phyloP scores from a whole-genome alignment of 1,140 invertebrate species.

The Steinernema khuongi region DNA sequence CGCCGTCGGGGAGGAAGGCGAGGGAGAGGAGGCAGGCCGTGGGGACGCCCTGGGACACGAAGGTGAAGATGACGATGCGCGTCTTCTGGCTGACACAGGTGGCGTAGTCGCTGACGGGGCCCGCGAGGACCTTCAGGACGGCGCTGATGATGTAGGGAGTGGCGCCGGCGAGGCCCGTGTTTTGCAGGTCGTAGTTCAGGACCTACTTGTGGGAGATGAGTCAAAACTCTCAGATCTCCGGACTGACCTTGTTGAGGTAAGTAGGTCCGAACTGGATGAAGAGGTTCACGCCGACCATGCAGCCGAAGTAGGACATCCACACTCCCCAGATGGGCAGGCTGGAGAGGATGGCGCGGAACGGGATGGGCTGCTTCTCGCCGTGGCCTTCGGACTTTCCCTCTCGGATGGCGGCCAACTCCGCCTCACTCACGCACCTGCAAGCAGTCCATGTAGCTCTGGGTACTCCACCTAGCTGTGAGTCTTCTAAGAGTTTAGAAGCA shows the following conservation, averaged over 20 bases:
- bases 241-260: background rate
- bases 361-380: background rate
- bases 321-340: background rate
- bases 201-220: background rate
- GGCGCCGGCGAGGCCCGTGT: background rate
- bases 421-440: background rate
- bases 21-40: background rate
- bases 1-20: background rate
- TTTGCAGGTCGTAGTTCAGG: background rate
- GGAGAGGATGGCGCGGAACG: background rate
- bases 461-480: background rate
- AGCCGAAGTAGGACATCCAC: background rate
- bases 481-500: background rate
- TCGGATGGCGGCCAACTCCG: background rate
- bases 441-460: background rate
- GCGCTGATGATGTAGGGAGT: background rate
- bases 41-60: background rate
- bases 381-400: background rate
- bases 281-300: background rate
- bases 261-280: constrained; percentile 7
- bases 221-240: no score
- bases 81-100: background rate
- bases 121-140: background rate
- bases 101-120: background rate
- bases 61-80: background rate